Base-by-base conservation (phyloP, 2,797 vertebrate species). In the Notoglanidium macrostoma region DNA sequence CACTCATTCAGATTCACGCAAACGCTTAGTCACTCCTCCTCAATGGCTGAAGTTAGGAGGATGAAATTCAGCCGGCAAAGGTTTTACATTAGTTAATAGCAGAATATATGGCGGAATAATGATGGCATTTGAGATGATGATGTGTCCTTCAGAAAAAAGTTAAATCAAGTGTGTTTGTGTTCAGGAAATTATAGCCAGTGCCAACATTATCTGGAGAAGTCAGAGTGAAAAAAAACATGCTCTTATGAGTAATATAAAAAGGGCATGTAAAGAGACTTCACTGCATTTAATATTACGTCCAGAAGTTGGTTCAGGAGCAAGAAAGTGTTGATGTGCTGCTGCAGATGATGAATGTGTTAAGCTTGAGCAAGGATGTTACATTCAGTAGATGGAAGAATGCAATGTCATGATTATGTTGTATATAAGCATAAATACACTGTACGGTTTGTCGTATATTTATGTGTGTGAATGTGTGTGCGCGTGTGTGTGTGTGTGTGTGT, bases 1-100 rank as follows among this genome's bases (percentile, higher is more conserved):
- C 72, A 74, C 72, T 51, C 21, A 86, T 82, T 3, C 90, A 92
- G 86, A 90, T 89, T 92, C 90, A 90, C 72, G 86, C 91, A 88
- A 90, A 91, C 91, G 86, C 90, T 92, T 91, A 93, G 74, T 89
- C 68, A 70, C 61, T 85, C 63, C 63, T 88, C 90, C 55, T 87
- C 85, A 87, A 76, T 85, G 83, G 83, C 84, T 92, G 90, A 91
- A 93, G 91, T 91, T 92, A 90, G 90, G 91, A 92, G 92, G 92
- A 92, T 94, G 88, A 89, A 90, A 94, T 95, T 94, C 92, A 91
- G 93, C 92, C 92, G 92, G 92, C 91, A 90, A 92, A 91, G 89
- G 93, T 91, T 92, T 92, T 91, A 92, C 44, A 49, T 51, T 49
- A 63, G 59, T 46, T 65, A 49, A 29, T 87, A 92, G 89, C 87